Evolutionary conservation across 2,797 vertebrate genomes (phyloP).

Genomic region (Rhynchonycteris naso): DNA sequence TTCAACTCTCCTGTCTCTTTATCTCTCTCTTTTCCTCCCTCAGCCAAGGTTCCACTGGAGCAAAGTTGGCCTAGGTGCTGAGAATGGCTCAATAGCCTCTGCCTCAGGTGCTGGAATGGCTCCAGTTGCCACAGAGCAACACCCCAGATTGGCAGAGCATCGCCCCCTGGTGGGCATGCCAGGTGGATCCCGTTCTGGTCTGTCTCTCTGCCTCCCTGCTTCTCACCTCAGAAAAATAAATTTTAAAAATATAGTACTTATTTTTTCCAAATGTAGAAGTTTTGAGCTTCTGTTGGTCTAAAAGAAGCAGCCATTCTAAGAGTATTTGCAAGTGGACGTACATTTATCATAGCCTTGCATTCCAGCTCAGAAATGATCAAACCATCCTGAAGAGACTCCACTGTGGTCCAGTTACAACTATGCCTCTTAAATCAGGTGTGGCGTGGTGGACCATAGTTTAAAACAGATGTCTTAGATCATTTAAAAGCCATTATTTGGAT

Average conservation of each 20-base stretch:
- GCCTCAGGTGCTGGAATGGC: too few species aligned
- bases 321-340: not conserved
- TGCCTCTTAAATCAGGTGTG: not conserved
- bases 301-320: not conserved
- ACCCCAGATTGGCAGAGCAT: too few species aligned
- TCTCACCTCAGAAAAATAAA: too few species aligned
- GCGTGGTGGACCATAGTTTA: not conserved
- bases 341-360: not conserved
- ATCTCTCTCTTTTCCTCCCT: too few species aligned
- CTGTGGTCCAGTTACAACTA: not conserved
- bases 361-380: constrained; percentile 6
- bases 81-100: too few species aligned
- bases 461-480: not conserved
- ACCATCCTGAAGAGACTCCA: not conserved
- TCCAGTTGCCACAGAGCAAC: too few species aligned
- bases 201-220: too few species aligned
- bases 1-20: too few species aligned
- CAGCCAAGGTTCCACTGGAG: too few species aligned
- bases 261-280: constrained; percentile 1
- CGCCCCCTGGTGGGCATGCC: too few species aligned
- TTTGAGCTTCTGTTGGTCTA: not conserved
- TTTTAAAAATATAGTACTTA: not conserved
- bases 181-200: too few species aligned
- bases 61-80: too few species aligned
- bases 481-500: not conserved